Base-by-base conservation (phyloP, 2,888 invertebrate species). In the Ganaspis brasiliensis region DNA sequence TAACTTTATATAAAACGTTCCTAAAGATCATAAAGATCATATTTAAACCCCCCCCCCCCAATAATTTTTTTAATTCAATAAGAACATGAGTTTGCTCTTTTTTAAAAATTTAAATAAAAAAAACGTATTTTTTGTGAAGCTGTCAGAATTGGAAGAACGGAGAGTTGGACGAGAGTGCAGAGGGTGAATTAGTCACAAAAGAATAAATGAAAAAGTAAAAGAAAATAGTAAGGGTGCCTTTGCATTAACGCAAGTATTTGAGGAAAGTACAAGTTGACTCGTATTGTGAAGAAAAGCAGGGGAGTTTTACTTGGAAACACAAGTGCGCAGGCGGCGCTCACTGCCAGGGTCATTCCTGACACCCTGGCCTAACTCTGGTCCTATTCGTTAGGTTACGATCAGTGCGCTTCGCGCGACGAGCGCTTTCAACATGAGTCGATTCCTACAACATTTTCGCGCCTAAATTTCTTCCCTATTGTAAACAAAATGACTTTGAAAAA, bases 281-380 rank as follows among this genome's bases (percentile, higher is more conserved):
- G 70, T 16, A 52, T 59, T 72, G 75, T 49, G 45, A 73, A 72
- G 78, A 76, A 75, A 74, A 74, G 78, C 79, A 77, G 76, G 80
- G 71, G 73, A 79, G 77, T 67, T 24, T n/a, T 21, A 19, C 19
- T 40, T 63, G 77, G 57, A 78, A 82, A 82, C 82, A 80, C 78
- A 80, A 85, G 83, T 86, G 91, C 91, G 91, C 91, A 91, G 91
- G 91, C 91, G 91, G 89, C 86, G 83, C 87, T 90, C 90, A 91
- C 87, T 90, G 91, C 91, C 91, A 91, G 90, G 90, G 91, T 90
- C 90, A 89, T 81, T 79, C 79, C 79, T 82, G 76, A 79, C 80
- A 80, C 80, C 80, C 82, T 80, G 80, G 67, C 67, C 45, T 67
- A 67, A 24, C 67, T 45, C 24, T 67, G 24, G 45, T 67, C 24